A percentile compares a stretch with the other conserved stretches of the same genome.
Evolutionary conservation across 2,113 vertebrate species (phyloP).

Genomic region (Marcusenius ussheri): DNA sequence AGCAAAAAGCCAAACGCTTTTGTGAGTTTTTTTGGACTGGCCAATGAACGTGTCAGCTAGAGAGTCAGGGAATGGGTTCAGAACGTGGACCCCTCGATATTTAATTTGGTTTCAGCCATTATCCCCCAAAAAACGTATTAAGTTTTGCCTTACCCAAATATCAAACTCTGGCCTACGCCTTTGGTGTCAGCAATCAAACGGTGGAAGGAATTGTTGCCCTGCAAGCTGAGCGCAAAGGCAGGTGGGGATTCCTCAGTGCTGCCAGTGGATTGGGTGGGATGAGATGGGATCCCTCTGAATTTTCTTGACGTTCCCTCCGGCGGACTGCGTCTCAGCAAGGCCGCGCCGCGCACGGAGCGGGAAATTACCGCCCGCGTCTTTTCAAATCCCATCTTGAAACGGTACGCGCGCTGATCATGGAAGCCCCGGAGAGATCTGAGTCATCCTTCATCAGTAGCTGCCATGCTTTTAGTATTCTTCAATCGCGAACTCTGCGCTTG

Average conservation of each 20-base stretch:
- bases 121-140: background rate
- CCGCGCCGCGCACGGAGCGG: background rate
- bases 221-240: background rate
- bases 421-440: background rate
- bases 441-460: background rate
- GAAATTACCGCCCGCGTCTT: background rate
- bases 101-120: background rate
- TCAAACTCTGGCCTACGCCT: background rate
- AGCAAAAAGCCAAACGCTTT: background rate
- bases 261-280: slow-evolving; percentile 15
- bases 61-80: background rate
- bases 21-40: background rate
- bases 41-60: background rate
- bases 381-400: background rate
- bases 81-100: background rate
- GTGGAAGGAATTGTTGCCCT: background rate
- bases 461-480: slow-evolving; percentile 4
- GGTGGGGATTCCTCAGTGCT: background rate
- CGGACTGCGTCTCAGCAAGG: background rate
- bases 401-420: background rate
- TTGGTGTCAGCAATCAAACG: background rate
- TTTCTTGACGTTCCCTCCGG: slow-evolving; percentile 32
- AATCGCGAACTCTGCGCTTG: slow-evolving; percentile 32
- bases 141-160: background rate
- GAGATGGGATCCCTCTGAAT: slow-evolving; percentile 42